Conservation (phyloP, 1,140 invertebrate genomes). For the Olivierus martensii region DNA sequence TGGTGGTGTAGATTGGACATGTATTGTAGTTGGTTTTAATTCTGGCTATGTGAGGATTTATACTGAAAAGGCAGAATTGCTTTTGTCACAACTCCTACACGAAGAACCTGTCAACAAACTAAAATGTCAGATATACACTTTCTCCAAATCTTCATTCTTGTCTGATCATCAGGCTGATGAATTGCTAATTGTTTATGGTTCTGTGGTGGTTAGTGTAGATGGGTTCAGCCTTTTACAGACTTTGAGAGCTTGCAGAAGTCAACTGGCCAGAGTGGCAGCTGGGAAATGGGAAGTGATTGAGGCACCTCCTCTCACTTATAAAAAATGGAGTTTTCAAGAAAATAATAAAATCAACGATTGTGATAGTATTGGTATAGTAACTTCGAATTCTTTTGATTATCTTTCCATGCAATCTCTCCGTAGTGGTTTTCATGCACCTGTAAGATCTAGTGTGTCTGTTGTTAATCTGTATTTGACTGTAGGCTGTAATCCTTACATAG, state of each 20-base stretch:
- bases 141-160: slow-evolving; percentile 39
- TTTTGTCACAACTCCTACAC: slow-evolving; percentile 72
- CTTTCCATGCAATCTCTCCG: slow-evolving; percentile 61
- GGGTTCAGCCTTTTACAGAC: slow-evolving; percentile 70
- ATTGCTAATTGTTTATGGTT: slow-evolving; percentile 61
- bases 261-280: slow-evolving; percentile 63
- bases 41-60: slow-evolving; percentile 77
- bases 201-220: slow-evolving; percentile 61
- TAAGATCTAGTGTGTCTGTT: slow-evolving; percentile 56
- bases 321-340: slow-evolving; percentile 72
- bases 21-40: slow-evolving; percentile 70
- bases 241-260: slow-evolving; percentile 58
- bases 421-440: slow-evolving; percentile 54
- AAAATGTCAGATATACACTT: slow-evolving; percentile 62
- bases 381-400: slow-evolving; percentile 71
- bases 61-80: slow-evolving; percentile 64
- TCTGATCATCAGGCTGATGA: slow-evolving; percentile 50
- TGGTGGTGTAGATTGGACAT: slow-evolving; percentile 81
- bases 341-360: slow-evolving; percentile 61
- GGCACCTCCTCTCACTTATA: slow-evolving; percentile 45
- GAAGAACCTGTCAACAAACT: slow-evolving; percentile 60
- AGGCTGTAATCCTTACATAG: slow-evolving; percentile 70
- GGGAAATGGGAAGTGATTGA: slow-evolving; percentile 46
- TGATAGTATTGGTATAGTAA: slow-evolving; percentile 46
- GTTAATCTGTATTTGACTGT: slow-evolving; percentile 59